Conservation (phyloP, 1,140 invertebrate species). For the Colletes latitarsis region DNA sequence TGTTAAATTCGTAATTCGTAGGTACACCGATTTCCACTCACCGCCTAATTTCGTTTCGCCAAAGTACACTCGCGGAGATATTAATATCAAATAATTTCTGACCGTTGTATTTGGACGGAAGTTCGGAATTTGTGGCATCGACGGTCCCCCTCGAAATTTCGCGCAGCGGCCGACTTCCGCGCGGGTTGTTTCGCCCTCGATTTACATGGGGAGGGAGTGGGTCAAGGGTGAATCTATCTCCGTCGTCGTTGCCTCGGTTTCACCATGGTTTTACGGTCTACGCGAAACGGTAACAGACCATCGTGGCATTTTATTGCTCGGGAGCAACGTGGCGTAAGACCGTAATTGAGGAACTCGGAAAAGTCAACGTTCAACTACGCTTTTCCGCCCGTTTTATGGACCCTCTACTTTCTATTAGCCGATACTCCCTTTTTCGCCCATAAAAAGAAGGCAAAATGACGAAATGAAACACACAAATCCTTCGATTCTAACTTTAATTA, state of each 20-base stretch:
- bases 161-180: neutral
- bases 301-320: neutral
- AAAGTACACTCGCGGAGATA: no score
- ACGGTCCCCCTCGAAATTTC: neutral
- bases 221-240: constrained; percentile 10
- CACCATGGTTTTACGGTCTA: neutral
- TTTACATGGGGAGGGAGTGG: neutral
- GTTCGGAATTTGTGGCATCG: neutral
- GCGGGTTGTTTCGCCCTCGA: neutral
- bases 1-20: no score
- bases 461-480: no score
- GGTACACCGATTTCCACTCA: no score
- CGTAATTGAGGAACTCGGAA: neutral
- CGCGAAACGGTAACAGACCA: neutral
- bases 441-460: no score
- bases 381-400: neutral
- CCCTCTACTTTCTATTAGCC: no score
- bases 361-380: neutral
- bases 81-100: neutral
- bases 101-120: neutral
- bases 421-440: neutral
- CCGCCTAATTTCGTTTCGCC: no score
- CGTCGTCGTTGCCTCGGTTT: neutral
- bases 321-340: neutral
- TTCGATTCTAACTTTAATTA: no score